Evolutionary conservation across 2,888 invertebrate species (phyloP).

Genomic region (Drosophila colorata): DNA sequence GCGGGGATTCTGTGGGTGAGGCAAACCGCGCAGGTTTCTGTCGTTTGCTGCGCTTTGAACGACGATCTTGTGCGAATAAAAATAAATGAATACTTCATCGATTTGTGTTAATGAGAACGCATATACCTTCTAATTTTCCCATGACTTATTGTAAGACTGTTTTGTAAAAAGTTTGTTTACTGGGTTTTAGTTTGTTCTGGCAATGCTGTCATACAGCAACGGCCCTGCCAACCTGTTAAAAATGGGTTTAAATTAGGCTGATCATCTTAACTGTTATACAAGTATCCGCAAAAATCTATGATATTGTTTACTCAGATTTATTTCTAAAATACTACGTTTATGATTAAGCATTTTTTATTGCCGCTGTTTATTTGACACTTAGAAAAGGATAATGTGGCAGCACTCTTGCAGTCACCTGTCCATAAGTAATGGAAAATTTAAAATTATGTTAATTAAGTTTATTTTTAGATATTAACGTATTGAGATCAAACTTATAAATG

Average conservation of each 20-base stretch:
- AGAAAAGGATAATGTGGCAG: no score
- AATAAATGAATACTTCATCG: neutral
- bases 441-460: no score
- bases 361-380: no score
- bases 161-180: neutral
- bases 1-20: constrained; percentile 43
- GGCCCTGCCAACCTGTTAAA: constrained; percentile 5
- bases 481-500: no score
- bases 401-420: no score
- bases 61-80: constrained; percentile 40
- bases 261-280: neutral
- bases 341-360: no score
- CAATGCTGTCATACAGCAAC: neutral
- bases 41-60: constrained; percentile 48
- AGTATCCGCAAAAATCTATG: neutral
- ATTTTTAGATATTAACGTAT: no score
- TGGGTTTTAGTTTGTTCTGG: neutral
- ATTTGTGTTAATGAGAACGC: neutral
- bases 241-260: neutral
- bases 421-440: no score
- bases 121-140: constrained; percentile 48
- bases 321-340: no score
- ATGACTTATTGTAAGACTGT: constrained; percentile 3
- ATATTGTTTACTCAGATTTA: no score
- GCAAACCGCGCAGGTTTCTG: constrained; percentile 56